Evolutionary conservation across 2,113 vertebrate species (phyloP).

Genomic region (Cavia porcellus): DNA sequence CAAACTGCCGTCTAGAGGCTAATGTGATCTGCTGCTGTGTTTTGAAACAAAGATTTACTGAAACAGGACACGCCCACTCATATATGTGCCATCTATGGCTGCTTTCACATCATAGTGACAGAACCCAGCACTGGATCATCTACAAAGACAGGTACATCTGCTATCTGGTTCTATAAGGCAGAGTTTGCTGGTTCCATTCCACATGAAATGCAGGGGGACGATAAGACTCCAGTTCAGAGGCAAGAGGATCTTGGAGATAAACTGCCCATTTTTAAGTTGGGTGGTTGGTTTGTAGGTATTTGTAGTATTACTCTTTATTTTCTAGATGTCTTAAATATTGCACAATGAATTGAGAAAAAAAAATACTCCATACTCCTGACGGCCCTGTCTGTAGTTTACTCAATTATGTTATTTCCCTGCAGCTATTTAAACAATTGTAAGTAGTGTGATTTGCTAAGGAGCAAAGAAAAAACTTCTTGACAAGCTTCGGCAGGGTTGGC

Average conservation of each 20-base stretch:
- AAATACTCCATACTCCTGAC: background rate
- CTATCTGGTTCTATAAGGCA: background rate
- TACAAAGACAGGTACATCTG: background rate
- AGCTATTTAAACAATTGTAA: conserved; percentile 48
- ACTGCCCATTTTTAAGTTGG: background rate
- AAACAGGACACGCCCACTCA: background rate
- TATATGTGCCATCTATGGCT: background rate
- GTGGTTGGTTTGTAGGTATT: background rate
- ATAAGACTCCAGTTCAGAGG: background rate
- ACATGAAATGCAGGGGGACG: background rate
- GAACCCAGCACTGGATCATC: background rate
- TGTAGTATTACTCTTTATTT: background rate
- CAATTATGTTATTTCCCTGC: conserved; percentile 14
- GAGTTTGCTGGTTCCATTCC: background rate
- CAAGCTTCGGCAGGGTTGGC: conserved; percentile 65
- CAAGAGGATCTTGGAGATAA: background rate
- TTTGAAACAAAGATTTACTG: background rate
- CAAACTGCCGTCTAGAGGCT: background rate
- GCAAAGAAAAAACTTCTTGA: conserved; percentile 32
- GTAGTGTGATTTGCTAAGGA: conserved; percentile 29
- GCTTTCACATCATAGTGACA: fast-evolving
- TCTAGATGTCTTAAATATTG: conserved; percentile 1
- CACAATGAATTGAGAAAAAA: background rate
- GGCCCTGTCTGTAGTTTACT: background rate
- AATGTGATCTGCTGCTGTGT: background rate